These are phyloP conservation scores for Calosoma granatense DNA, from an alignment of 1,140 invertebrate species.

Conservation along the genomic window DNA sequence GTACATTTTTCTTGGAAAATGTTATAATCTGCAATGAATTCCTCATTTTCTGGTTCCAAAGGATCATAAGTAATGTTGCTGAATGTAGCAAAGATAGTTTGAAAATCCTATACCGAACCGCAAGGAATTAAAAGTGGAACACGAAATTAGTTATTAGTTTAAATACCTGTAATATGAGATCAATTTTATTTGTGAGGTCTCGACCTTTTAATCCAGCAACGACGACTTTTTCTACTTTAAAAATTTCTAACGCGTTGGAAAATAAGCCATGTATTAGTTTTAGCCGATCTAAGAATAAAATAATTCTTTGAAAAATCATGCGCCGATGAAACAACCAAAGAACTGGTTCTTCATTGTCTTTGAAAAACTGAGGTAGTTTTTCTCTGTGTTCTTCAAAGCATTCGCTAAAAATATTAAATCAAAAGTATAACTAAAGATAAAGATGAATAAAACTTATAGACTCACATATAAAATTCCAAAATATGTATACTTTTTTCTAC, in stretches of 20 bases:
- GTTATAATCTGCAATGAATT: slow-evolving; percentile 51
- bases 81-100: slow-evolving; percentile 55
- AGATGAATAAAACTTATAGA: background rate
- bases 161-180: slow-evolving; percentile 34
- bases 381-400: slow-evolving; percentile 42
- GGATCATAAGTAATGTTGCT: slow-evolving; percentile 57
- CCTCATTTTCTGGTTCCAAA: slow-evolving; percentile 54
- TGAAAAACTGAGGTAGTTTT: slow-evolving; percentile 45
- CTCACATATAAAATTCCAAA: slow-evolving; percentile 42
- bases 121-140: slow-evolving; percentile 23
- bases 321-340: slow-evolving; percentile 65
- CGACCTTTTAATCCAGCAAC: slow-evolving; percentile 68
- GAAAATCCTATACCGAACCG: slow-evolving; percentile 58
- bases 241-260: slow-evolving; percentile 62
- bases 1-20: slow-evolving; percentile 43
- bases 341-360: slow-evolving; percentile 37
- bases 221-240: slow-evolving; percentile 82
- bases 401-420: slow-evolving; percentile 25
- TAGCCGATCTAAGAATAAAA: slow-evolving; percentile 53
- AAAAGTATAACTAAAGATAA: background rate
- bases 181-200: slow-evolving; percentile 41
- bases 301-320: slow-evolving; percentile 58
- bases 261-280: slow-evolving; percentile 54
- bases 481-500: slow-evolving; percentile 37
- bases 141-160: background rate